Evolutionary conservation across 1,140 invertebrate genomes (phyloP), one percentile per base, ranked within the genome.

Genomic region (Anoplophora glabripennis): DNA sequence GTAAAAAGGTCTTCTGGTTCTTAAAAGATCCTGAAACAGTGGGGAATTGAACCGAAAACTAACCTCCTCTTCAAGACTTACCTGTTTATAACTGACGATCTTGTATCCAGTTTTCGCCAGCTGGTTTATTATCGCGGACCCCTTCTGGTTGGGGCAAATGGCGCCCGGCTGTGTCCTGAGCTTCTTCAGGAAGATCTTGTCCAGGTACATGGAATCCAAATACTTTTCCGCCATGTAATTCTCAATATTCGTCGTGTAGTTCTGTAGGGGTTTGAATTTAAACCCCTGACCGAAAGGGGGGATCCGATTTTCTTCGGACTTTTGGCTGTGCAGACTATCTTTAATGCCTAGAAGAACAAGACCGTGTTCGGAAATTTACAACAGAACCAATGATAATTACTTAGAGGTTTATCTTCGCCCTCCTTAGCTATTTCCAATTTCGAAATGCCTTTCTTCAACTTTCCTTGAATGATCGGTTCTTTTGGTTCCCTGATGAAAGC

Each of bases 201-300:
- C 80, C 21, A 77, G 73, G 15, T 78, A 80, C 76, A 81, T 78
- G 0, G 76, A 75, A n/a, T 80, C 79, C 14, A 82, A 66, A 68
- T 81, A 82, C 64, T 79, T 82, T 72, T 80, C 79, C 18, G 80
- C 58, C 77, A 78, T 67, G 71, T 72, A 67, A 77, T 75, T 57
- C 65, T 81, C 54, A 67, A 75, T 71, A 72, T 77, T 74, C 64
- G 77, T 64, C 66, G 74, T 59, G 75, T 78, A 69, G 72, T 72
- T 69, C 74, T 79, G 76, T 73, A 79, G 21, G 65, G 80, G 63
- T 72, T 42, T 59, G 56, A 69, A 72, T 9, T 64, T 65, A 55
- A 72, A 73, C 9, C 53, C 45, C 53, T 63, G 45, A 52, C 53
- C 73, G 5, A 49, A 57, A 4, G 61, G 61, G 7, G 73, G 73